Evolutionary conservation across 2,113 vertebrate species (phyloP), one percentile per base, ranked within the genome.

Genomic region (Ptychochromis oligacanthus): DNA sequence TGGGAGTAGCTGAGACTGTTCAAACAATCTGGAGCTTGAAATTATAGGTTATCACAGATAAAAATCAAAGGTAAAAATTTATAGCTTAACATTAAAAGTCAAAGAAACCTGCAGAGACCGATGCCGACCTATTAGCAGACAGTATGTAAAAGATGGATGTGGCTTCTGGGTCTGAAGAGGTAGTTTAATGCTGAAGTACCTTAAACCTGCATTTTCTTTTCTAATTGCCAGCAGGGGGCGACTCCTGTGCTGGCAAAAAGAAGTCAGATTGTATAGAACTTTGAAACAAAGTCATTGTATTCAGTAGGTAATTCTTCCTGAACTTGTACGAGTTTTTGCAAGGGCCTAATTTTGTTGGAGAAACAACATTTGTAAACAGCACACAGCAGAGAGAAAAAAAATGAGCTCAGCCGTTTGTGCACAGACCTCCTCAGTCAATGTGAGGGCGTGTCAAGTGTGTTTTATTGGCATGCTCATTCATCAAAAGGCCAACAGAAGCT

Each of bases 101-200:
- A 40, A 58, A 76, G 9, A 76, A 76, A 57, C 15, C 74, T 76
- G 74, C 34, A 40, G 55, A n/a, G n/a, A n/a, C n/a, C n/a, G n/a
- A n/a, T n/a, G n/a, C n/a, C n/a, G n/a, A n/a, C n/a, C n/a, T n/a
- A n/a, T n/a, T n/a, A n/a, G n/a, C n/a, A n/a, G n/a, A n/a, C n/a
- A n/a, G n/a, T n/a, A n/a, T n/a, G n/a, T n/a, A n/a, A n/a, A n/a
- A n/a, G n/a, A n/a, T n/a, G n/a, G n/a, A n/a, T n/a, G n/a, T n/a
- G n/a, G n/a, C n/a, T n/a, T n/a, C n/a, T n/a, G n/a, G n/a, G n/a
- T n/a, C n/a, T n/a, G n/a, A n/a, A n/a, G n/a, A n/a, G n/a, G n/a
- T n/a, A n/a, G n/a, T n/a, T n/a, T n/a, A n/a, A n/a, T n/a, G n/a
- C n/a, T n/a, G n/a, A n/a, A n/a, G n/a, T n/a, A n/a, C n/a, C n/a